Evolutionary conservation across 2,888 invertebrate species (phyloP), one percentile per base, ranked within the genome.

Genomic region (Chirona hameri): DNA sequence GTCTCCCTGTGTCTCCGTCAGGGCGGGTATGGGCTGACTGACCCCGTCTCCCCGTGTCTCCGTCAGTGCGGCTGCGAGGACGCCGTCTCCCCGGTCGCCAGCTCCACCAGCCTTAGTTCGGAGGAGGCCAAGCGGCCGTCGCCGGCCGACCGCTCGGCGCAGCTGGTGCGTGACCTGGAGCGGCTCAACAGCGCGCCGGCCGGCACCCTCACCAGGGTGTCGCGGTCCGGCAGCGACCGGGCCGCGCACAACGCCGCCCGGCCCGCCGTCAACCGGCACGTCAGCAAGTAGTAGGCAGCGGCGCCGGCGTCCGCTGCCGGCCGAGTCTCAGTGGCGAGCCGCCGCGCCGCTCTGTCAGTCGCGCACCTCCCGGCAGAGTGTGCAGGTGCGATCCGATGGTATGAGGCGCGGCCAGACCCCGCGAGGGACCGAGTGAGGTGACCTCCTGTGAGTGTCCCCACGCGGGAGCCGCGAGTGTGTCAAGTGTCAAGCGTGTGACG

Each of bases 101-200:
- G 76, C 76, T 46, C 76, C 39, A 76, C 76, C 76, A 76, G 76
- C 12, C 76, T 76, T 9, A 76, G 76, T 39, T 76, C 76, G 24
- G 76, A 76, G 18, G 76, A 76, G 24, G 76, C 27, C 24, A 76
- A 76, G 24, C 39, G 76, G 39, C 15, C 76, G 39, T 39, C 76
- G 39, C 10, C 65, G 7, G 69, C 27, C 27, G 76, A 76, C 24
- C 39, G 21, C 31, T 46, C 76, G 2, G 39, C 46, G 46, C 76
- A 31, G 24, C 76, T 76, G 76, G 21, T 76, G 21, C 39, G 76
- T 1, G 76, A 76, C 76, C 46, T 76, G 76, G 76, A 76, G 46
- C 76, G 76, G 21, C 76, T 76, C 18, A 76, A 24, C 76, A 27
- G 76, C 76, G 39, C 24, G 76, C 24, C 76, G 65, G 65, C 65